phyloP scores from a whole-genome alignment of 2,113 vertebrate genomes.

The Xenotilapia caudafasciata region DNA sequence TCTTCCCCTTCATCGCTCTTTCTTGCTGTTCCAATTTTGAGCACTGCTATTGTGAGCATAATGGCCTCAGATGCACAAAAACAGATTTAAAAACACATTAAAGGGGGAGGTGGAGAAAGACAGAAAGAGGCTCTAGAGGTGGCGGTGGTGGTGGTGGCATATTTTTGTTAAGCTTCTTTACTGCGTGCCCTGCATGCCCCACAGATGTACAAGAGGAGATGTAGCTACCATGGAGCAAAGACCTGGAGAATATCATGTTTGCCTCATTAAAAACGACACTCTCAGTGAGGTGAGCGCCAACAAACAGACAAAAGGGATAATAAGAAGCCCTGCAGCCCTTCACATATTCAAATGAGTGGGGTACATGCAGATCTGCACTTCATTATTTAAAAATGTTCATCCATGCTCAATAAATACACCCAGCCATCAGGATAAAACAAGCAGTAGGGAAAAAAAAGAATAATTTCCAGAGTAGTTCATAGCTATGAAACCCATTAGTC shows the following conservation, averaged over 20 bases:
- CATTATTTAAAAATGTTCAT: conserved; percentile 36
- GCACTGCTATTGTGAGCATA: neutral
- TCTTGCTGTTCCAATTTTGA: neutral
- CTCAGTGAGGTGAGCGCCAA: conserved; percentile 13
- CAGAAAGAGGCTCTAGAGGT: neutral
- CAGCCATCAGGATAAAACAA: conserved; percentile 13
- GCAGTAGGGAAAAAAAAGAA: neutral
- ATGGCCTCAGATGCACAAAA: conserved; percentile 26
- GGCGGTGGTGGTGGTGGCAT: neutral
- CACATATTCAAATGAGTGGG: conserved; percentile 32
- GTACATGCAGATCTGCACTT: conserved; percentile 37
- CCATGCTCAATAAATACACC: neutral
- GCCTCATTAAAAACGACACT: conserved; percentile 48
- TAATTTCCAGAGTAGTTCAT: neutral
- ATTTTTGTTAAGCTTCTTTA: conserved; percentile 26
- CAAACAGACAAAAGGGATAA: conserved; percentile 44
- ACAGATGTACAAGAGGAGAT: conserved; percentile 12
- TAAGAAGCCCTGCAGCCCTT: conserved; percentile 19
- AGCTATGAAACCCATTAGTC: conserved; percentile 20
- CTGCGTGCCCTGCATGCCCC: neutral
- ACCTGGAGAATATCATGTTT: conserved; percentile 19
- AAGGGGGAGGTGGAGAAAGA: neutral
- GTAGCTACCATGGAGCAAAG: neutral
- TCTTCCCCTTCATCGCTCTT: neutral
- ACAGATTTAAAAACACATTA: conserved; percentile 22